phyloP scores from a whole-genome alignment of 1,140 invertebrate genomes.

The Heliconius nattereri region DNA sequence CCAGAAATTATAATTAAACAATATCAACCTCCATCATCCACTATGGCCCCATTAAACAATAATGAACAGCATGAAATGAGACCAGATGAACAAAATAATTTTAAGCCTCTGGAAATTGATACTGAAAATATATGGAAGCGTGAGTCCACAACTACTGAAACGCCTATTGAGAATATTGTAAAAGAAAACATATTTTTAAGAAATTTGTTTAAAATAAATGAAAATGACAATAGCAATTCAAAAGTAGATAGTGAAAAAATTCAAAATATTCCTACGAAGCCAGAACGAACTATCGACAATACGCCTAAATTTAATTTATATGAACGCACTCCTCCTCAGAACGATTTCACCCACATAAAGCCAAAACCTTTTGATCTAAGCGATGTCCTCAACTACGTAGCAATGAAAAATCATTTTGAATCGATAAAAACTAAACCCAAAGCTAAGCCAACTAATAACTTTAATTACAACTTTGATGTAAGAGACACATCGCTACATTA shows the following conservation, averaged over 20 bases:
- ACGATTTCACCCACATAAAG: conserved; percentile 44
- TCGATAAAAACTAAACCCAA: conserved; percentile 63
- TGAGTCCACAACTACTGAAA: conserved; percentile 47
- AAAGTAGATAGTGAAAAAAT: conserved; percentile 22
- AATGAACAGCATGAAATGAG: conserved; percentile 16
- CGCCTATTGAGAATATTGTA: conserved; percentile 51
- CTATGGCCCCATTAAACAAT: not conserved
- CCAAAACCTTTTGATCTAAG: conserved; percentile 59
- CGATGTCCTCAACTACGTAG: conserved; percentile 64
- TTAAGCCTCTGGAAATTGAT: conserved; percentile 51
- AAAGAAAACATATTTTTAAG: conserved; percentile 65
- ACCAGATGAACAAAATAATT: conserved; percentile 48
- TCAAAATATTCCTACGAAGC: conserved; percentile 19
- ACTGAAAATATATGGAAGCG: conserved; percentile 35
- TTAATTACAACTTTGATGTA: conserved; percentile 40
- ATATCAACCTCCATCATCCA: not conserved
- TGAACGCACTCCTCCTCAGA: conserved; percentile 50
- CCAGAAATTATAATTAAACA: not conserved
- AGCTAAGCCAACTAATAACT: conserved; percentile 37
- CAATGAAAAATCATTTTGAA: conserved; percentile 68
- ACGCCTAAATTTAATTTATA: conserved; percentile 51
- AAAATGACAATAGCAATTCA: conserved; percentile 37
- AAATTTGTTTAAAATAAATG: conserved; percentile 55
- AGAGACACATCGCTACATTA: conserved; percentile 43
- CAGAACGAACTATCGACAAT: conserved; percentile 49